Percentiles rank a stretch among this genome's conserved stretches.
These are phyloP conservation scores for Pseudocheirus occidentalis DNA, from an alignment of 2,797 vertebrate genomes.

Conservation along the genomic window DNA sequence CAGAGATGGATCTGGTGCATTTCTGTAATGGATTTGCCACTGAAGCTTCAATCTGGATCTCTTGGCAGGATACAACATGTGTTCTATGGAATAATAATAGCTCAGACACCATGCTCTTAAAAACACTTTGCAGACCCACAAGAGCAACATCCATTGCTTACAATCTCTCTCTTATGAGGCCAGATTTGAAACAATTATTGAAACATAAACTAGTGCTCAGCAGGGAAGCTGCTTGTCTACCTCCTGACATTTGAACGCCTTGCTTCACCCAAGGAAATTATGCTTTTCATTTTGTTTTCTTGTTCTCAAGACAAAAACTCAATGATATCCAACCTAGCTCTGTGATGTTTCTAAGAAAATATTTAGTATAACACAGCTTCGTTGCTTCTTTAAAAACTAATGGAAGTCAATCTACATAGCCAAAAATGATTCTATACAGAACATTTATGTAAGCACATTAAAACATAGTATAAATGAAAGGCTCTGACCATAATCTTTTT, in stretches of 20 bases:
- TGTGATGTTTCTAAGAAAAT: slow-evolving; percentile 49
- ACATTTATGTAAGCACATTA: not conserved
- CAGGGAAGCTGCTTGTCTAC: slow-evolving; percentile 17
- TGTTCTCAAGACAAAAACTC: not conserved
- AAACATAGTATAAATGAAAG: slow-evolving; percentile 28
- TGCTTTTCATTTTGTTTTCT: slow-evolving; percentile 29
- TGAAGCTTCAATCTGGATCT: slow-evolving; percentile 15
- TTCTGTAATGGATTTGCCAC: not conserved
- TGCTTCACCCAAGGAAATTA: slow-evolving; percentile 25
- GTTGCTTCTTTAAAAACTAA: not conserved
- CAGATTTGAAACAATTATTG: slow-evolving; percentile 24
- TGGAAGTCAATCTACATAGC: not conserved
- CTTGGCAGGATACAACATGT: slow-evolving; percentile 7
- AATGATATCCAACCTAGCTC: slow-evolving; percentile 15
- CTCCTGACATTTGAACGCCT: slow-evolving; percentile 3
- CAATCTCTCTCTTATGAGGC: not conserved
- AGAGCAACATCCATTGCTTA: slow-evolving; percentile 23
- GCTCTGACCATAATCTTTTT: slow-evolving; percentile 19
- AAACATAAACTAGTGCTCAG: slow-evolving; percentile 12
- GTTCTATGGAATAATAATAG: not conserved
- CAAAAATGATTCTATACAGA: not conserved
- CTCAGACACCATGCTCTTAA: slow-evolving; percentile 19
- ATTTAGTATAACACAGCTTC: not conserved
- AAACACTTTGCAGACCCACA: not conserved
- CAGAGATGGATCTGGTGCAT: slow-evolving; percentile 14